phyloP scores from a whole-genome alignment of 2,888 invertebrate genomes.

The Drosophila pegasa region DNA sequence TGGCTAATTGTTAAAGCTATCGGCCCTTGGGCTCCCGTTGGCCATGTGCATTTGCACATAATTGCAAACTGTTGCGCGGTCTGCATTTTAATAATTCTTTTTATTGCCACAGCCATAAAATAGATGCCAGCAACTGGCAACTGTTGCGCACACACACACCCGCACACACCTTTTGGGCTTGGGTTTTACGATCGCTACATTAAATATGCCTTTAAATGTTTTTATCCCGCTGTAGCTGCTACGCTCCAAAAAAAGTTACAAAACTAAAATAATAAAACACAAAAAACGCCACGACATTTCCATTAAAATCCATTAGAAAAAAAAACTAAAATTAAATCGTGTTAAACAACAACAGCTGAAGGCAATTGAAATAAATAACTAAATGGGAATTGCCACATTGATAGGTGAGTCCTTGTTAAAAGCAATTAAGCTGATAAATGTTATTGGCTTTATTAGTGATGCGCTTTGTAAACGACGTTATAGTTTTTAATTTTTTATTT shows the following conservation, averaged over 20 bases:
- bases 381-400: background rate
- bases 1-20: slow-evolving; percentile 1
- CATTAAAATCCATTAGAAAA: slow-evolving; percentile 16
- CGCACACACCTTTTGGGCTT: slow-evolving; percentile 23
- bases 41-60: slow-evolving; percentile 64
- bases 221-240: slow-evolving; percentile 30
- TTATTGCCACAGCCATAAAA: slow-evolving; percentile 55
- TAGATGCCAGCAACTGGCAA: slow-evolving; percentile 55
- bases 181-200: slow-evolving; percentile 74
- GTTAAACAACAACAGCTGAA: slow-evolving; percentile 2
- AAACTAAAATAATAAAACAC: slow-evolving; percentile 7
- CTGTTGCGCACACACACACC: slow-evolving; percentile 60
- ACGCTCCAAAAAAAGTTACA: slow-evolving; percentile 11
- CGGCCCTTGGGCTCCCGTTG: slow-evolving; percentile 2
- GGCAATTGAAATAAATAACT: background rate
- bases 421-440: background rate
- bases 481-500: background rate
- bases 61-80: slow-evolving; percentile 78
- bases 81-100: slow-evolving; percentile 57
- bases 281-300: slow-evolving; percentile 20
- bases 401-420: slow-evolving; percentile 26
- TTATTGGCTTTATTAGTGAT: slow-evolving; percentile 18
- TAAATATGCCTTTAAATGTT: slow-evolving; percentile 66
- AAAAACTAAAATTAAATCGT: slow-evolving; percentile 16
- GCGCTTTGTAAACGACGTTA: background rate